Evolutionary conservation across 2,888 invertebrate genomes (phyloP).

Genomic region (Nephrotoma guestfalica): DNA sequence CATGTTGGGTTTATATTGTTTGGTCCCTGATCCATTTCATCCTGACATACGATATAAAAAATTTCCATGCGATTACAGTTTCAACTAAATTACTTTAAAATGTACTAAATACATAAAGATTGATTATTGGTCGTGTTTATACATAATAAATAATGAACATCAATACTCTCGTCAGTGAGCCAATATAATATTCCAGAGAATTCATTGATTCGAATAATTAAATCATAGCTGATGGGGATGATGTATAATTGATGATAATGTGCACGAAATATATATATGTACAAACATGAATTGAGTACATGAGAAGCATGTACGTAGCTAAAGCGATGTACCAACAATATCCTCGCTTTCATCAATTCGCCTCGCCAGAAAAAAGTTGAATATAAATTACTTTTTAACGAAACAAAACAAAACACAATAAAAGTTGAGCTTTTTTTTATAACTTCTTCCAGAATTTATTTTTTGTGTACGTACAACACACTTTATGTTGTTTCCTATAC

Average conservation of each 20-base stretch:
- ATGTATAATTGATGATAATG: not conserved
- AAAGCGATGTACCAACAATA: not conserved
- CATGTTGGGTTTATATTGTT: no score
- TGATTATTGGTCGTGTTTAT: not conserved
- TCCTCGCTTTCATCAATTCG: not conserved
- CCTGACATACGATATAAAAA: no score
- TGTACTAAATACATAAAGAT: not conserved
- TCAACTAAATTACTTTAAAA: not conserved
- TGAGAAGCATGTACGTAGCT: not conserved
- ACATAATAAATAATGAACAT: not conserved
- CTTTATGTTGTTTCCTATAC: no score
- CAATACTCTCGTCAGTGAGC: not conserved
- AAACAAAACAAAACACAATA: not conserved
- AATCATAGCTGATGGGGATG: not conserved
- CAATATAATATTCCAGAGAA: not conserved
- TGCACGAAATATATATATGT: not conserved
- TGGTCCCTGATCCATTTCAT: no score
- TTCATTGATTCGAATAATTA: not conserved
- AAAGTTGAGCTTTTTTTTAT: not conserved
- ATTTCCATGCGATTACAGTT: no score
- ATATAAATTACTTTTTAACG: not conserved
- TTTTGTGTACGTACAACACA: no score
- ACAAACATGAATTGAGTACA: not conserved
- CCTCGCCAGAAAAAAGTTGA: not conserved
- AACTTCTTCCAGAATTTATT: not conserved